These are phyloP conservation scores for Coregonus ussuriensis DNA, from an alignment of 2,797 vertebrate genomes.

Conservation along the genomic window DNA sequence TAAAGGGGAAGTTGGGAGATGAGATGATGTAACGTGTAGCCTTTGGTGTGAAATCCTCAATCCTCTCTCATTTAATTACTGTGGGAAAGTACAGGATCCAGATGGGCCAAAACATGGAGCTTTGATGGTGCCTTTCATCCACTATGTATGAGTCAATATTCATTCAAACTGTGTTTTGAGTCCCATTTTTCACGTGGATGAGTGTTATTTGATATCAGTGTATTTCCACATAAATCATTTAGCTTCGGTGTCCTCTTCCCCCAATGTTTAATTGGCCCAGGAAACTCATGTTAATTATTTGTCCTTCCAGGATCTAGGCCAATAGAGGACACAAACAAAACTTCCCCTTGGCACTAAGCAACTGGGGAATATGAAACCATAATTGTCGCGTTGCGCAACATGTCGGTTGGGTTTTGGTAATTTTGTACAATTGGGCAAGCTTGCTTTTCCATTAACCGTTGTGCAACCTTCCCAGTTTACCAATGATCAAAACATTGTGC, in stretches of 20 bases:
- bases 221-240: conserved; percentile 28
- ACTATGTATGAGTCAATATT: conserved; percentile 51
- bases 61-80: conserved; percentile 32
- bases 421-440: neutral
- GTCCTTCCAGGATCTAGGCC: conserved; percentile 33
- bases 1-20: conserved; percentile 34
- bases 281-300: conserved; percentile 18
- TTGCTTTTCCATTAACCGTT: conserved; percentile 32
- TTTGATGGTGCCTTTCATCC: conserved; percentile 58
- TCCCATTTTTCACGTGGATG: conserved; percentile 27
- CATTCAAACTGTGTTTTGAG: conserved; percentile 38
- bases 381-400: neutral
- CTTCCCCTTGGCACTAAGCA: neutral
- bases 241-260: neutral
- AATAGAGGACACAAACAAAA: conserved; percentile 8
- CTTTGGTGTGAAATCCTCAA: conserved; percentile 59
- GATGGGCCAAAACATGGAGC: conserved; percentile 36
- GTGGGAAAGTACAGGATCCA: conserved; percentile 31
- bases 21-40: conserved; percentile 56
- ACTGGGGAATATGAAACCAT: neutral
- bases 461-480: conserved; percentile 48
- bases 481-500: neutral
- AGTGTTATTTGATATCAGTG: conserved; percentile 29
- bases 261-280: neutral
- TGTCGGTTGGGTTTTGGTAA: neutral